Base-by-base conservation (phyloP, 1,140 invertebrate genomes). In the Acromyrmex heyeri region DNA sequence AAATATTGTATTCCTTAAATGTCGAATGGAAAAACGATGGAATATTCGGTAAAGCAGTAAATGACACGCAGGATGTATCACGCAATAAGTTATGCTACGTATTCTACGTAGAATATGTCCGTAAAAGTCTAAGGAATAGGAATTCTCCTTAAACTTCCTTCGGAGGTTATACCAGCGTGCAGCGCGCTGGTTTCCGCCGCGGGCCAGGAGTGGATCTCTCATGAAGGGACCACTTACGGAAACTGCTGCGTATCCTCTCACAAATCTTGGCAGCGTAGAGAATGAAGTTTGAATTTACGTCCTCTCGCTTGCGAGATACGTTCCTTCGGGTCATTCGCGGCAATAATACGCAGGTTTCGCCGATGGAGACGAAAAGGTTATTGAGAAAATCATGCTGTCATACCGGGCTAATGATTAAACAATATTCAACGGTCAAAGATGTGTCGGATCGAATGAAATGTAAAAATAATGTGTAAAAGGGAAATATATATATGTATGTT, bases 251-350 rank as follows among this genome's bases (percentile, higher is more conserved):
- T 59, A 82, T 82, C 67, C 78, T 82, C 78, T 82, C 78, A 73
- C 78, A 67, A 82, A 82, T 82, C 67, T 55, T 82, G 65, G 78
- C 53, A 82, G 78, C 53, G 53, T 82, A 72, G 78, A 82, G 67
- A 82, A 82, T 82, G 67, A 82, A 10, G 53, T 50, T 44, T 72
- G 21, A 73, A 82, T 72, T 59, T 82, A 82, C 67, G 34, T 70
- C 53, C 67, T 82, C 78, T 44, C 65, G 16, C 61, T 44, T 44
- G 30, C 48, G n/a, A 72, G 34, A 72, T 81, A 59, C 16, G 50
- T 82, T 72, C 65, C 67, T 82, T 30, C 78, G 65, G 78, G 34
- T 82, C 21, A 82, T 61, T 72, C 78, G 78, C 53, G 18, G 67
- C 44, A 82, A 82, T 82, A 82, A 59, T 72, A 70, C 78, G 34